Percentiles rank a stretch among this genome's conserved stretches.
phyloP scores from a whole-genome alignment of 2,888 invertebrate species.

The Clitarchus hookeri region DNA sequence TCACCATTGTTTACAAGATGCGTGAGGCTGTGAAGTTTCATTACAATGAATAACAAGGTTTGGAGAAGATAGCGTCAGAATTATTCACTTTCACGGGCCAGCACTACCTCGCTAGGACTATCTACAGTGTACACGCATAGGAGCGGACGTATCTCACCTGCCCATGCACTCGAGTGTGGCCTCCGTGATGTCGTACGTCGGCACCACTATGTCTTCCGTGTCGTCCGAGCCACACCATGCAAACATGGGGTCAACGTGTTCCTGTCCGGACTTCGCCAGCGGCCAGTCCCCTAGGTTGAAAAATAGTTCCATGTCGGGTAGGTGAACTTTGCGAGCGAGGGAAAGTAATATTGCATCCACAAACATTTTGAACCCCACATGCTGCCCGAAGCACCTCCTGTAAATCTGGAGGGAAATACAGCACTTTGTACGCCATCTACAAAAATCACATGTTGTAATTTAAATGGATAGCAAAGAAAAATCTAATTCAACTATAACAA shows the following conservation, averaged over 20 bases:
- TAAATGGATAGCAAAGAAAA: too few relatives aligned
- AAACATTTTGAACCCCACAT: constrained; percentile 96
- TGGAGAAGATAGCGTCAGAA: too few relatives aligned
- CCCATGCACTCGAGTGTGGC: constrained; percentile 93
- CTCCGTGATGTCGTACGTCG: constrained; percentile 94
- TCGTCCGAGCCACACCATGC: constrained; percentile 95
- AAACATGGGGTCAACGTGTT: constrained; percentile 75
- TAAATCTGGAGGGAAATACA: constrained; percentile 60
- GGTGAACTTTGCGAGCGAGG: constrained; percentile 73
- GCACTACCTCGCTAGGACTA: too few relatives aligned
- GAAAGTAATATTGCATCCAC: constrained; percentile 86
- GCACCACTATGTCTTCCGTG: constrained; percentile 86
- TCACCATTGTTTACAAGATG: too few relatives aligned
- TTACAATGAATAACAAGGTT: too few relatives aligned
- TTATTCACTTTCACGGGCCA: too few relatives aligned
- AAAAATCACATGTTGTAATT: too few relatives aligned
- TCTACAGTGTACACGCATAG: too few relatives aligned
- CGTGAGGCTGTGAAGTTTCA: too few relatives aligned
- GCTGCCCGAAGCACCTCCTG: constrained; percentile 89
- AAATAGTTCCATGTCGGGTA: constrained; percentile 90
- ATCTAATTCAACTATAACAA: too few relatives aligned
- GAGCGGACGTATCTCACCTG: constrained; percentile 59
- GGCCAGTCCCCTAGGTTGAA: constrained; percentile 98
- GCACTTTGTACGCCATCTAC: not conserved
- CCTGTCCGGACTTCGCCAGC: constrained; percentile 60